Evolutionary conservation across 1,140 invertebrate species (phyloP), one percentile per base, ranked within the genome.

Genomic region (Kradibia gibbosae): DNA sequence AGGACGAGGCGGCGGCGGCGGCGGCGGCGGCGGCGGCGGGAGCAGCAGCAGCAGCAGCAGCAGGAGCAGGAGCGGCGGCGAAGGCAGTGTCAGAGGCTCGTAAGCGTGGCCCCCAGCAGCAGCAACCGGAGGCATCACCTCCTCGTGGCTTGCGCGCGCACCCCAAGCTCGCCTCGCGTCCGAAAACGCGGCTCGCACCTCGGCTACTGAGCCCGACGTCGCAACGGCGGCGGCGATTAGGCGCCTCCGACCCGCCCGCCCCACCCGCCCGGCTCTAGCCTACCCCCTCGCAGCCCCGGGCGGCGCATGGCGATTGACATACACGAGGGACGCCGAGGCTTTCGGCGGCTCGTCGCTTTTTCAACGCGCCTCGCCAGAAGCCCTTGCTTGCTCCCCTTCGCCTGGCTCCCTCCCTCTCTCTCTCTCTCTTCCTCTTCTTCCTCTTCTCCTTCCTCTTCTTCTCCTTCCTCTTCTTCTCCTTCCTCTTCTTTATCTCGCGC

Each of bases 171-270:
- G 70, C 78, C 84, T 85, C 84, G 85, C 86, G 86, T 87, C 85
- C 86, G 88, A 86, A 87, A 90, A 89, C 85, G 80, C 81, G 53
- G 65, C 77, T 57, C 67, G 39, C 65, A 79, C 65, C 83, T 84
- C 83, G 80, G 70, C 83, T 80, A 90, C 89, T 90, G 88, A 86
- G 81, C 78, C 82, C 67, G 75, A 76, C 83, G 83, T 55, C 10
- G 22, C 0, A 31, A 62, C 22, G 55, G 7, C n/a, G 7, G 7
- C 5, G 4, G 7, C 55, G 11, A 22, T 15, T 57, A 7, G n/a
- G 55, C 55, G 45, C 7, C 7, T 15, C 15, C 45, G 45, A 15
- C 45, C 15, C 15, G 7, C 15, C 45, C 45, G 7, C 45, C 7
- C 15, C 15, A 8, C 15, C 15, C 45, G 15, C 45, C 45, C 45